These are phyloP conservation scores for Aulostomus chinensis DNA, from an alignment of 2,797 vertebrate genomes.

Conservation along the genomic window DNA sequence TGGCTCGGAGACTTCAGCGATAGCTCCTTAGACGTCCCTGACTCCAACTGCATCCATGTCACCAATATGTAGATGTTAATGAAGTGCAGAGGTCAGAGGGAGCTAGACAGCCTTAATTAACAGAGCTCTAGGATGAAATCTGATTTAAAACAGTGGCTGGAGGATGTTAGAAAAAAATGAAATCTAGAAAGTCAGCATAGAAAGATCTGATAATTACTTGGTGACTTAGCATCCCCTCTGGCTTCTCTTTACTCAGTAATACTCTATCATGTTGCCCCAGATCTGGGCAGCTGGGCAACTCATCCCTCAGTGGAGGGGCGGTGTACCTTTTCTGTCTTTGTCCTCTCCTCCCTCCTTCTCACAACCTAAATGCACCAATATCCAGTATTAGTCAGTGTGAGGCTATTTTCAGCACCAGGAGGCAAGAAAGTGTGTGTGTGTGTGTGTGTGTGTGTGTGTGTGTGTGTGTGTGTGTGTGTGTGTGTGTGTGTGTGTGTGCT, in stretches of 20 bases:
- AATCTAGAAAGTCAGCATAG: constrained; percentile 34
- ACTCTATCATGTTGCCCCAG: constrained; percentile 69
- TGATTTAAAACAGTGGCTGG: constrained; percentile 22
- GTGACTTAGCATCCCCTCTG: constrained; percentile 39
- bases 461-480: no score
- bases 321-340: constrained; percentile 15
- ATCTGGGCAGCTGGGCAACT: constrained; percentile 46
- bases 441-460: not conserved
- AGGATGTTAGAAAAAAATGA: constrained; percentile 23
- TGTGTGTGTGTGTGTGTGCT: no score
- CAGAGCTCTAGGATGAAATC: constrained; percentile 2
- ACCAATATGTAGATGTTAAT: constrained; percentile 14
- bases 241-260: constrained; percentile 39
- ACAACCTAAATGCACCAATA: constrained; percentile 32
- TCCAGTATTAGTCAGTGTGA: constrained; percentile 14
- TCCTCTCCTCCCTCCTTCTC: constrained; percentile 13
- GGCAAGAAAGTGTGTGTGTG: not conserved
- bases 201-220: constrained; percentile 50
- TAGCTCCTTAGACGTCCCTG: not conserved
- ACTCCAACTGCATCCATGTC: not conserved
- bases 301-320: constrained; percentile 24
- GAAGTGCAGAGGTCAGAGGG: not conserved
- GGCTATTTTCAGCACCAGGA: constrained; percentile 40
- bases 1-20: not conserved
- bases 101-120: constrained; percentile 32